phyloP scores from a whole-genome alignment of 2,797 vertebrate species.

The Buphagus erythrorhynchus region DNA sequence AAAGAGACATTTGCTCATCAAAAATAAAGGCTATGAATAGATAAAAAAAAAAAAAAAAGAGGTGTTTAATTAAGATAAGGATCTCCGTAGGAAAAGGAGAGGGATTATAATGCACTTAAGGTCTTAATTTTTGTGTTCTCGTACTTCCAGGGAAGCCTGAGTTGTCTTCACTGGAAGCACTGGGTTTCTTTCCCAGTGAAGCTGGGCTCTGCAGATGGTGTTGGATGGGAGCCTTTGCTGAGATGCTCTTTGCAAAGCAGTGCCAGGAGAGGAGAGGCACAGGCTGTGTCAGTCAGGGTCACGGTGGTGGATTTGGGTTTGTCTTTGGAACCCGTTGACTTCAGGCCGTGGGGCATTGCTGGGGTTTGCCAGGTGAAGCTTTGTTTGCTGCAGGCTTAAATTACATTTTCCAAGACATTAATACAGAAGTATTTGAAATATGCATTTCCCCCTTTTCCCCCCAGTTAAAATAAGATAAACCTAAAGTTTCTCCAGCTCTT shows the following conservation, averaged over 20 bases:
- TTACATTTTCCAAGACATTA: not conserved
- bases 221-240: not conserved
- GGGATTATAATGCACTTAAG: not conserved
- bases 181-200: not conserved
- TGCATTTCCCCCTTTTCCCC: accelerated
- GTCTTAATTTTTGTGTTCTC: not conserved
- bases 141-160: not conserved
- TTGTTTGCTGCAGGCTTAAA: not conserved
- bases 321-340: not conserved
- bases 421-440: not conserved
- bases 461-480: not conserved
- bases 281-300: accelerated
- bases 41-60: not conserved
- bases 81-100: not conserved
- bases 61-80: not conserved
- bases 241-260: not conserved
- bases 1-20: not conserved
- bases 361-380: slow-evolving; percentile 2
- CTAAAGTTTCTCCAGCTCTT: not conserved
- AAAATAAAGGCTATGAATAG: not conserved
- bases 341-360: not conserved
- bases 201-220: not conserved
- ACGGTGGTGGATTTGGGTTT: not conserved
- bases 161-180: not conserved
- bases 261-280: not conserved